Percentiles rank a stretch among this genome's conserved stretches.
Evolutionary conservation across 2,797 vertebrate species (phyloP).

Genomic region (Cheirogaleus major): DNA sequence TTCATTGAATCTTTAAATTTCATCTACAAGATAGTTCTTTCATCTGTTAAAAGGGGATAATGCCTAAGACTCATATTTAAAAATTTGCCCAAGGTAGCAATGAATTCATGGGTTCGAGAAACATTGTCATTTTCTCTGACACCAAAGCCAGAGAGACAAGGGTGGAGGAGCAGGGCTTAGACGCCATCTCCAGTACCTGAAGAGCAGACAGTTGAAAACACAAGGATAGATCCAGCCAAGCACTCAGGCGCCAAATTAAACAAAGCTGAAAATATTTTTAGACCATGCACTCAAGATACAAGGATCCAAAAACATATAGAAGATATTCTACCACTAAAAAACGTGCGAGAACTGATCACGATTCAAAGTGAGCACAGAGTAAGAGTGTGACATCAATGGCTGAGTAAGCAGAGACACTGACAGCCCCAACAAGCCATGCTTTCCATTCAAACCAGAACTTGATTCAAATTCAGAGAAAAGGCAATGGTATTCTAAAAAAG

Average conservation of each 20-base stretch:
- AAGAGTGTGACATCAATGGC: background rate
- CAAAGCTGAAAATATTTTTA: background rate
- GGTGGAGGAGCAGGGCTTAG: background rate
- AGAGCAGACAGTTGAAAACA: background rate
- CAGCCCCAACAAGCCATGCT: background rate
- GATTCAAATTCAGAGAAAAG: background rate
- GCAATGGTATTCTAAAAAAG: background rate
- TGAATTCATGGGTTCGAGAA: background rate
- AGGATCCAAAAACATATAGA: background rate
- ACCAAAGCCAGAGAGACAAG: background rate
- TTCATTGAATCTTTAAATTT: conserved; percentile 29
- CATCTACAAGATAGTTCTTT: background rate
- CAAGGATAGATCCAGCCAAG: background rate
- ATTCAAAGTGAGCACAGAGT: background rate
- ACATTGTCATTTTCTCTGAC: background rate
- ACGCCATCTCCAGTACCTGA: background rate
- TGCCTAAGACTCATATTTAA: background rate
- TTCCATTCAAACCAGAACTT: background rate
- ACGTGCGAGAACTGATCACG: background rate
- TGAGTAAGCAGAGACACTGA: background rate
- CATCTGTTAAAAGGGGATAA: background rate
- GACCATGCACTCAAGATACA: background rate
- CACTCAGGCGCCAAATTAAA: background rate
- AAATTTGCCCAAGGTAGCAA: background rate
- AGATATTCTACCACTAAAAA: background rate